Evolutionary conservation across 2,797 vertebrate genomes (phyloP).

Genomic region (Iguana delicatissima): DNA sequence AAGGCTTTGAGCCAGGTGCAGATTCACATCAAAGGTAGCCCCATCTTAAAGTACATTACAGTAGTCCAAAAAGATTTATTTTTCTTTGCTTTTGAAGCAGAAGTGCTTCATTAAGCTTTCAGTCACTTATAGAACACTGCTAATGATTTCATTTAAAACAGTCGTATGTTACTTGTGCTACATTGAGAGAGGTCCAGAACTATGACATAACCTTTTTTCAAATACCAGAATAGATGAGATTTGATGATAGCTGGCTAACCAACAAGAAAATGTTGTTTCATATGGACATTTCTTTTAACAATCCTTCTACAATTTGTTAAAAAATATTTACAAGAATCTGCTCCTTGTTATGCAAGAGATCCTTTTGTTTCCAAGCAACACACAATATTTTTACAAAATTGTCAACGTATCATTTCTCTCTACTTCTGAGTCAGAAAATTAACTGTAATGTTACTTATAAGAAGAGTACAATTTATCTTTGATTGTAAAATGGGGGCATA

Average conservation of each 20-base stretch:
- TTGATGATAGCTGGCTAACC: conserved; percentile 30
- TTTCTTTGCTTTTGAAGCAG: neutral
- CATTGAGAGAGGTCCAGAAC: conserved; percentile 35
- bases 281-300: conserved; percentile 19
- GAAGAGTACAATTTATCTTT: conserved; percentile 22
- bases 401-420: conserved; percentile 35
- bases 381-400: neutral
- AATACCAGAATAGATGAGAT: conserved; percentile 20
- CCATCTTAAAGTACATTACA: no score
- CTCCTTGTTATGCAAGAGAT: conserved; percentile 14
- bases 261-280: conserved; percentile 24
- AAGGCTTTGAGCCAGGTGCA: no score
- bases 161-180: conserved; percentile 18
- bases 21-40: no score
- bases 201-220: conserved; percentile 1
- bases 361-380: conserved; percentile 25
- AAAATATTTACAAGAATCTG: conserved; percentile 24
- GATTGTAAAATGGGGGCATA: neutral
- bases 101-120: conserved; percentile 6
- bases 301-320: neutral
- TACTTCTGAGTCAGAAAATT: conserved; percentile 41
- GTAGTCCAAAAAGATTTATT: neutral
- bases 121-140: neutral
- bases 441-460: conserved; percentile 35
- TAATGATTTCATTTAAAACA: conserved; percentile 28